Conservation (phyloP, 2,888 invertebrate species). For the Conomelus anceps region DNA sequence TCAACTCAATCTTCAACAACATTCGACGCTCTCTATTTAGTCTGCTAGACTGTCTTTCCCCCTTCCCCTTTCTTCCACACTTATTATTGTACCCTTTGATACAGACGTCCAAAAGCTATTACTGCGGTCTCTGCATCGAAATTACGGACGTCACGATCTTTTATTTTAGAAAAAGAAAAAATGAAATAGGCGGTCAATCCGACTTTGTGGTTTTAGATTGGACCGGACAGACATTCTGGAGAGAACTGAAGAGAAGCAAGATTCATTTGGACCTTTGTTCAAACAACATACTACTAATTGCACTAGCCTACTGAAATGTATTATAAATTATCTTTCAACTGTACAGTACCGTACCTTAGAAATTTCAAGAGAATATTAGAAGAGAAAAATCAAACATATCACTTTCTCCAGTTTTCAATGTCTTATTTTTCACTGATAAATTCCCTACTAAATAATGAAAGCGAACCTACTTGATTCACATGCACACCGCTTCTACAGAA, state of each 20-base stretch:
- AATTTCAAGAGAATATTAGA: background rate
- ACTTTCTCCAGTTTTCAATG: too few relatives aligned
- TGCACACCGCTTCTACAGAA: background rate
- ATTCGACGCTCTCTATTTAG: background rate
- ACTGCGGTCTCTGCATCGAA: background rate
- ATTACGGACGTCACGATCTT: background rate
- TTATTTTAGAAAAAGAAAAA: background rate
- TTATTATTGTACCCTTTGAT: background rate
- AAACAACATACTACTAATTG: background rate
- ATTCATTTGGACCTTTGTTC: background rate
- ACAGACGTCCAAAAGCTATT: background rate
- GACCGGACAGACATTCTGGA: background rate
- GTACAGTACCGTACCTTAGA: background rate
- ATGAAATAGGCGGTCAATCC: background rate
- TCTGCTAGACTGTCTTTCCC: background rate
- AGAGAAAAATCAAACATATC: too few relatives aligned
- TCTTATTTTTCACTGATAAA: too few relatives aligned
- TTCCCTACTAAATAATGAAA: too few relatives aligned
- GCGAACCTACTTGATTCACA: too few relatives aligned
- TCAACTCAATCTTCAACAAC: background rate
- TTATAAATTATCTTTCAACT: background rate
- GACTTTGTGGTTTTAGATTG: background rate
- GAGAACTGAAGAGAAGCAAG: background rate
- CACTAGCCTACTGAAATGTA: background rate
- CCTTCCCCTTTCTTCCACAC: background rate